Evolutionary conservation across 2,888 invertebrate genomes (phyloP).

Genomic region (Lycophotia porphyrea): DNA sequence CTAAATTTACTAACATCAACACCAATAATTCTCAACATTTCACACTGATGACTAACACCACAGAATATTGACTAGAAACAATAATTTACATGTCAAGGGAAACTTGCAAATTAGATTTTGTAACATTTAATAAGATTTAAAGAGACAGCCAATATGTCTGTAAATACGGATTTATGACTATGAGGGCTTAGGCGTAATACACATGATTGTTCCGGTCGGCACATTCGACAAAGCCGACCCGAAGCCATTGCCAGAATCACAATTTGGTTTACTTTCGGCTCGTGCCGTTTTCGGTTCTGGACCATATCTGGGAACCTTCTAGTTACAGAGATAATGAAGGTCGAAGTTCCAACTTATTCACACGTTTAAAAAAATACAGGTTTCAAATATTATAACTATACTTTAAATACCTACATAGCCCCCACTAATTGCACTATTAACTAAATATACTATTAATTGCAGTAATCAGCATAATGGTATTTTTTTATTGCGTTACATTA

Average conservation of each 20-base stretch:
- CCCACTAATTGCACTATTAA: too few relatives aligned
- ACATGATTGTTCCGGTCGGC: neutral
- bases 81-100: slow-evolving; percentile 54
- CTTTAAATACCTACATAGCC: too few relatives aligned
- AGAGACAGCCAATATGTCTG: slow-evolving; percentile 51
- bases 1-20: neutral
- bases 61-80: slow-evolving; percentile 24
- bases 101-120: slow-evolving; percentile 58
- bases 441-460: too few relatives aligned
- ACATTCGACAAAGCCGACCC: neutral
- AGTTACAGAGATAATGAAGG: neutral
- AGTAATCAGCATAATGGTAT: neutral
- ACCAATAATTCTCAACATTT: slow-evolving; percentile 40
- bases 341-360: neutral
- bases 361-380: neutral
- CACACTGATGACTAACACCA: slow-evolving; percentile 57
- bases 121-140: slow-evolving; percentile 63
- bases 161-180: slow-evolving; percentile 50
- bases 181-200: slow-evolving; percentile 7
- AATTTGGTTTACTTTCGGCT: neutral
- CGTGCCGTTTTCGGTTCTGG: neutral
- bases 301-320: neutral
- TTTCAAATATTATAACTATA: too few relatives aligned
- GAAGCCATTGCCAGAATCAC: neutral
- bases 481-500: neutral